phyloP scores from a whole-genome alignment of 2,888 invertebrate genomes.

The Drosophila ustulata region DNA sequence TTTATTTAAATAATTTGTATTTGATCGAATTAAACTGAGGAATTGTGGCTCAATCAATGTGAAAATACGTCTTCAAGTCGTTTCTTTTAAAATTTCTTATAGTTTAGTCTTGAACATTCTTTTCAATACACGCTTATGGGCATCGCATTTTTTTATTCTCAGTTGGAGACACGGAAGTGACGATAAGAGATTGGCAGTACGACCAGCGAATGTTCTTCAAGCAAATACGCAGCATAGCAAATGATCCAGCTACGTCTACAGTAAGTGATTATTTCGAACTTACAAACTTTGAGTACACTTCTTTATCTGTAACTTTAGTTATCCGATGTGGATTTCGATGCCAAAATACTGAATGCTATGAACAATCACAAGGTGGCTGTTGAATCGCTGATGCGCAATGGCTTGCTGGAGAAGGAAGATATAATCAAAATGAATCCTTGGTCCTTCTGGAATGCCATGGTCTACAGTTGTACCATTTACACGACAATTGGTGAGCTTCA shows the following conservation, averaged over 20 bases:
- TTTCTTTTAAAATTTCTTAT: too few relatives aligned
- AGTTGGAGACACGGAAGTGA: slow-evolving; percentile 61
- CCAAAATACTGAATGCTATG: slow-evolving; percentile 85
- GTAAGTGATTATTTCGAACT: slow-evolving; percentile 10
- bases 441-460: slow-evolving; percentile 94
- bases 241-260: slow-evolving; percentile 79
- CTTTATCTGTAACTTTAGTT: slow-evolving; percentile 36
- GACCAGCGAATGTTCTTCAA: slow-evolving; percentile 76
- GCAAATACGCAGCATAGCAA: slow-evolving; percentile 75
- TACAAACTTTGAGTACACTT: background rate
- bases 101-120: too few relatives aligned
- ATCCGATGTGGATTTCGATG: slow-evolving; percentile 85
- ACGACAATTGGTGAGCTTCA: slow-evolving; percentile 93
- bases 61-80: too few relatives aligned
- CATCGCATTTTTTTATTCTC: background rate
- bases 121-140: too few relatives aligned
- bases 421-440: slow-evolving; percentile 87
- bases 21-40: too few relatives aligned
- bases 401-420: slow-evolving; percentile 58
- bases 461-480: slow-evolving; percentile 94
- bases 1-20: too few relatives aligned
- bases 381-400: slow-evolving; percentile 62
- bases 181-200: slow-evolving; percentile 51
- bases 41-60: too few relatives aligned
- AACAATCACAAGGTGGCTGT: slow-evolving; percentile 87